phyloP scores from a whole-genome alignment of 2,888 invertebrate genomes.

The Himalopsyche japonica region DNA sequence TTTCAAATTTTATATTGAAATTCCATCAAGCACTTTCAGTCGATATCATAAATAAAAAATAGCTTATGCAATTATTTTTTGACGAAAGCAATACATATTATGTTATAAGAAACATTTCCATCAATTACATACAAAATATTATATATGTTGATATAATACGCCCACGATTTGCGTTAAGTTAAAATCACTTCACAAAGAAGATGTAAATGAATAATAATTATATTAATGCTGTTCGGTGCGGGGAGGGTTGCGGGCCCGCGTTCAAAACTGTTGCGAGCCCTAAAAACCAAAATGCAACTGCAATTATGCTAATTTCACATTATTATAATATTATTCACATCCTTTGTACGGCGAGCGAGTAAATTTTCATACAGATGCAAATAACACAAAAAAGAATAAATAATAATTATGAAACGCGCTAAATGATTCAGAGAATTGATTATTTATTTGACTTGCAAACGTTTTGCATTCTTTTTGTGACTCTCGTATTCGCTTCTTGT shows the following conservation, averaged over 20 bases:
- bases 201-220: slow-evolving; percentile 1
- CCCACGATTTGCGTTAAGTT: neutral
- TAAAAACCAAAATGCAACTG: slow-evolving; percentile 28
- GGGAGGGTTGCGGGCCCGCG: neutral
- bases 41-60: too few species aligned
- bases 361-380: slow-evolving; percentile 17
- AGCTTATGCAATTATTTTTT: too few species aligned
- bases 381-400: slow-evolving; percentile 4
- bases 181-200: slow-evolving; percentile 5
- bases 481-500: neutral
- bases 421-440: slow-evolving; percentile 36
- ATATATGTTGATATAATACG: neutral
- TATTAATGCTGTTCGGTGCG: neutral
- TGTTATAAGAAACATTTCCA: too few species aligned
- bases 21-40: too few species aligned
- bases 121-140: neutral
- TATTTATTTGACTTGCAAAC: slow-evolving; percentile 8
- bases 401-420: neutral
- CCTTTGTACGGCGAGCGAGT: slow-evolving; percentile 11
- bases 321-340: slow-evolving; percentile 12
- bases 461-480: neutral
- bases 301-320: slow-evolving; percentile 23
- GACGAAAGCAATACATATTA: too few species aligned
- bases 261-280: slow-evolving; percentile 6
- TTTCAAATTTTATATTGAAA: too few species aligned